phyloP scores from a whole-genome alignment of 2,888 invertebrate species.

The Thalpophila matura region DNA sequence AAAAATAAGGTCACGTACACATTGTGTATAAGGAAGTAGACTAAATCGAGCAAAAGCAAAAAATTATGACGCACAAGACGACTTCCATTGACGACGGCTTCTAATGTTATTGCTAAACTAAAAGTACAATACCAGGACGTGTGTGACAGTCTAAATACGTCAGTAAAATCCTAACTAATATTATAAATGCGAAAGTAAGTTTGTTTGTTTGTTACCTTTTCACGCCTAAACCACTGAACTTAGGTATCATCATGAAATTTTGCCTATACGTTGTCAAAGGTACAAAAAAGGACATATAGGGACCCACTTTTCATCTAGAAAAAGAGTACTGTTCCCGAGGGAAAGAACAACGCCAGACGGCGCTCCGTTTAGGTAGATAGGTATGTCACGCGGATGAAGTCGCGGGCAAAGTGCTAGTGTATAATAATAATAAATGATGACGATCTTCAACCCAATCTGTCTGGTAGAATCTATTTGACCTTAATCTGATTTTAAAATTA shows the following conservation, averaged over 20 bases:
- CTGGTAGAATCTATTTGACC: background rate
- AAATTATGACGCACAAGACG: slow-evolving; percentile 44
- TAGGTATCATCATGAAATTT: no score
- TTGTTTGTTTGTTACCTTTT: no score
- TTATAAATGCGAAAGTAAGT: no score
- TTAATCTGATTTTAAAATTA: background rate
- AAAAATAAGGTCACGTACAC: slow-evolving; percentile 14
- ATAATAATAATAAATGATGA: slow-evolving; percentile 8
- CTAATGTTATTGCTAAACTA: slow-evolving; percentile 24
- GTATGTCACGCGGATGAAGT: no score
- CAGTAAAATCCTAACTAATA: background rate
- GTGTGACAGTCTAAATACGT: slow-evolving; percentile 10
- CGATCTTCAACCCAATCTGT: background rate
- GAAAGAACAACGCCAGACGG: no score
- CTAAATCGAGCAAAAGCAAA: slow-evolving; percentile 37
- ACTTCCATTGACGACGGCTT: slow-evolving; percentile 6
- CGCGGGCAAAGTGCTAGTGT: no score
- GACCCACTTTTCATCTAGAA: no score
- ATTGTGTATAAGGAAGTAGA: slow-evolving; percentile 41
- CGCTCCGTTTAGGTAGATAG: no score
- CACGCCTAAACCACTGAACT: no score
- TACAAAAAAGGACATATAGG: no score
- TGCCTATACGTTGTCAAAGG: no score
- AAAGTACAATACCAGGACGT: slow-evolving; percentile 34
- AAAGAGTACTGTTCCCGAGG: no score